phyloP scores from a whole-genome alignment of 2,888 invertebrate genomes.

The Atherix ibis region DNA sequence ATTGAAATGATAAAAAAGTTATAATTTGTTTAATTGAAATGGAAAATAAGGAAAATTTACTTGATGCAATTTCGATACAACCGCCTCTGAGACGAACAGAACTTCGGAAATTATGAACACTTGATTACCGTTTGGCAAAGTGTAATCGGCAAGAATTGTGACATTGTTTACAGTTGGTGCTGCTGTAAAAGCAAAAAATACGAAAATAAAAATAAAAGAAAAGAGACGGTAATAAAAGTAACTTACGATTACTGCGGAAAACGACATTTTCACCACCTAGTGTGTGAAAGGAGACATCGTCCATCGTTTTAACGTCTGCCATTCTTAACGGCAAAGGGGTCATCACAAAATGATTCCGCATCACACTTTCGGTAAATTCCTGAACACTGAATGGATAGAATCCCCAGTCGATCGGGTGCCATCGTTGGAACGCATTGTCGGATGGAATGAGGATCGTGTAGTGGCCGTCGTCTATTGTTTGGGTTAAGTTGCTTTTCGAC shows the following conservation, averaged over 20 bases:
- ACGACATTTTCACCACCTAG: slow-evolving; percentile 41
- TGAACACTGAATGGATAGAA: slow-evolving; percentile 52
- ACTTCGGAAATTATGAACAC: slow-evolving; percentile 45
- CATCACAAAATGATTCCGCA: slow-evolving; percentile 44
- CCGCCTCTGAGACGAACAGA: slow-evolving; percentile 43
- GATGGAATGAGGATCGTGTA: slow-evolving; percentile 48
- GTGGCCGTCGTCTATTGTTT: slow-evolving; percentile 36
- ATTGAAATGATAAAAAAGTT: no score
- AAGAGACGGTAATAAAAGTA: slow-evolving; percentile 4
- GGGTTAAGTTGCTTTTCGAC: slow-evolving; percentile 42
- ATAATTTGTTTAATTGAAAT: no score
- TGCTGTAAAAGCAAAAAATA: slow-evolving; percentile 23
- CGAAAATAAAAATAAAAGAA: no score
- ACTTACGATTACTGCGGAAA: slow-evolving; percentile 42
- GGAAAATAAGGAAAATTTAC: no score
- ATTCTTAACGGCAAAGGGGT: slow-evolving; percentile 38
- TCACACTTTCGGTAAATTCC: slow-evolving; percentile 44
- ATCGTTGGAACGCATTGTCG: slow-evolving; percentile 47
- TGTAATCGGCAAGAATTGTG: slow-evolving; percentile 41
- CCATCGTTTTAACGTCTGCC: slow-evolving; percentile 35
- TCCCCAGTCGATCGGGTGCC: slow-evolving; percentile 55
- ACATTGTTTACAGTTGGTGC: slow-evolving; percentile 42
- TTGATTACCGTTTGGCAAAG: slow-evolving; percentile 44
- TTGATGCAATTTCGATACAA: slow-evolving; percentile 44
- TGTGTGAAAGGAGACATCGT: slow-evolving; percentile 38